Conservation (phyloP, 2,888 invertebrate genomes). For the Pilophorus perplexus region DNA sequence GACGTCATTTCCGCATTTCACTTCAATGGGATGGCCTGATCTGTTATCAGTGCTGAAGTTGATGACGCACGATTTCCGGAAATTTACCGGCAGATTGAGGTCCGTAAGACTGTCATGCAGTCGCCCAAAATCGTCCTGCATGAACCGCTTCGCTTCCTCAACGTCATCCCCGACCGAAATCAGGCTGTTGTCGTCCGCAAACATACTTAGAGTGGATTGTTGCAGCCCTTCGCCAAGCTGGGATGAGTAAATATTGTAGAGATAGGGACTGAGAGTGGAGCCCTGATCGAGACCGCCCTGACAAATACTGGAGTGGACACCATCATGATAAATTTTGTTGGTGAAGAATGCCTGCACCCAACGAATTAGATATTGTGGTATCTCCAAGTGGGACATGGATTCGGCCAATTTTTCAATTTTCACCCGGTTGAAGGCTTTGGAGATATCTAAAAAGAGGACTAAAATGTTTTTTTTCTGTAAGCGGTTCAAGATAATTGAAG, state of each 20-base stretch:
- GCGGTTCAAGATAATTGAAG: neutral
- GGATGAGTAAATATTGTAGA: neutral
- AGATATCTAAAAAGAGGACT: neutral
- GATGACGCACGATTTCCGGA: neutral
- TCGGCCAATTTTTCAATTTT: neutral
- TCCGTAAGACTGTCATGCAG: too few species aligned
- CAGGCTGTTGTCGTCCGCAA: neutral
- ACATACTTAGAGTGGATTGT: neutral
- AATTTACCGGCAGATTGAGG: neutral
- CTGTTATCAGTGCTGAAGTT: neutral
- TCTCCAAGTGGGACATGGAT: neutral
- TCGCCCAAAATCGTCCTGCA: too few species aligned
- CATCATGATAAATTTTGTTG: neutral
- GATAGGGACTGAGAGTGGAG: neutral
- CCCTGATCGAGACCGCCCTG: neutral
- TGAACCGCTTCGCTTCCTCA: too few species aligned
- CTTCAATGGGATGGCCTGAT: neutral
- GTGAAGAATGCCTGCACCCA: neutral
- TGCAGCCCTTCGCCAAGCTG: neutral
- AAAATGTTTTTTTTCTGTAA: neutral
- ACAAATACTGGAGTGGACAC: neutral
- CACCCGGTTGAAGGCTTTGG: neutral
- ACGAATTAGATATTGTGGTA: neutral
- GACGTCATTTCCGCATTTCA: neutral
- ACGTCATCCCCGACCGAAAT: too few species aligned